These are phyloP conservation scores for Ascidia mentula DNA, from an alignment of 23 tunicate species.

Conservation along the genomic window DNA sequence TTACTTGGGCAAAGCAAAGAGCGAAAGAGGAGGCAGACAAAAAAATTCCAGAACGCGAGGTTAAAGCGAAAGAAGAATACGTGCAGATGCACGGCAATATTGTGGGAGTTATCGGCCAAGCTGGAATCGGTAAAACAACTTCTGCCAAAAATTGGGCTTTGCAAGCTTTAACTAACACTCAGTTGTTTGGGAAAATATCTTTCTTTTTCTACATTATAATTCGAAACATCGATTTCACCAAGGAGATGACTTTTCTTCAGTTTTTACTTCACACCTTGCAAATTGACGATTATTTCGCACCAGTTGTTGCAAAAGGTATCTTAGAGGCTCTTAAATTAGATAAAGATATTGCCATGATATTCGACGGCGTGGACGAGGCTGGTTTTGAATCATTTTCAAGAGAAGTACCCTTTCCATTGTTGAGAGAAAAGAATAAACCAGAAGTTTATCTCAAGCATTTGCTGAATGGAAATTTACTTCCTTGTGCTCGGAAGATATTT, in stretches of 20 bases:
- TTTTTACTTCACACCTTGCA: background rate
- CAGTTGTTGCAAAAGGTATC: background rate
- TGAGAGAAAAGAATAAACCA: background rate
- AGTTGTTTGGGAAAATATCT: background rate
- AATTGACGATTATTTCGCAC: background rate
- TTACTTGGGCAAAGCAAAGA: background rate
- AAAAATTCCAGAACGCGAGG: background rate
- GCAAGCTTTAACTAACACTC: background rate
- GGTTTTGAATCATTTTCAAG: background rate
- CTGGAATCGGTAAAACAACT: background rate
- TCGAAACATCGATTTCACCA: background rate
- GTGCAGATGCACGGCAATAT: background rate
- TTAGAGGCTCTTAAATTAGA: background rate
- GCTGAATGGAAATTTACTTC: background rate
- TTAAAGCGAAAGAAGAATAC: background rate
- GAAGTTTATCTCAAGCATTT: background rate
- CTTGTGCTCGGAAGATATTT: background rate
- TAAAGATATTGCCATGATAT: background rate
- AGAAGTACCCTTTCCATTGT: background rate
- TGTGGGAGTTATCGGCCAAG: background rate
- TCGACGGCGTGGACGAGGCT: background rate
- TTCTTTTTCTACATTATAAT: background rate
- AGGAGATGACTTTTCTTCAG: background rate
- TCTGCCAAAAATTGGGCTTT: background rate
- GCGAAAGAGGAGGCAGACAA: background rate